phyloP scores from a whole-genome alignment of 1,140 invertebrate genomes.

The Macrostomum lignano region DNA sequence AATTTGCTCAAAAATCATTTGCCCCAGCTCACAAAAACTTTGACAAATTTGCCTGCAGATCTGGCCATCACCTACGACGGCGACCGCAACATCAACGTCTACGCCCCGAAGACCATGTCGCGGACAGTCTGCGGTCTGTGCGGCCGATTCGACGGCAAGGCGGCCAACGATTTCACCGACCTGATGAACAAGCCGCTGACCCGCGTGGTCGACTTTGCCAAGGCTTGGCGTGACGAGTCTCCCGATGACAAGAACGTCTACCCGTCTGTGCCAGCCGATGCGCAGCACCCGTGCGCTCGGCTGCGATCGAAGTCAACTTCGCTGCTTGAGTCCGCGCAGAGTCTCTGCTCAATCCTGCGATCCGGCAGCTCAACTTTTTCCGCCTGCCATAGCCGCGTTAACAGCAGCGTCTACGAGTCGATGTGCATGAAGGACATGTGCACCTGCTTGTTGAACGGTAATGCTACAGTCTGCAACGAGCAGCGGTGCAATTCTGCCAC shows the following conservation, averaged over 20 bases:
- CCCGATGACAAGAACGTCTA: not conserved
- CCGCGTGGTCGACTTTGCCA: not conserved
- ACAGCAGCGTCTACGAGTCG: not conserved
- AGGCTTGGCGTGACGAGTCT: not conserved
- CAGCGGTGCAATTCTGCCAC: not conserved
- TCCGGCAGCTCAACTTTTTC: not conserved
- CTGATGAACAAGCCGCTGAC: not conserved
- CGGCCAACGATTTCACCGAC: slow-evolving; percentile 48
- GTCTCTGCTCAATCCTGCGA: too few relatives aligned
- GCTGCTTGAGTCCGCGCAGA: not conserved
- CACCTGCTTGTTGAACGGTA: not conserved
- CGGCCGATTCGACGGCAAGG: slow-evolving; percentile 13
- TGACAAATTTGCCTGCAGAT: not conserved
- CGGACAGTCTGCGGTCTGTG: not conserved
- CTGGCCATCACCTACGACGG: slow-evolving; percentile 1
- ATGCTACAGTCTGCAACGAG: not conserved
- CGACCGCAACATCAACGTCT: not conserved
- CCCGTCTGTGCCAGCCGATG: not conserved
- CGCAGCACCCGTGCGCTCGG: not conserved
- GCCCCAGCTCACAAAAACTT: too few relatives aligned
- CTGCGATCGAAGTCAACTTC: not conserved
- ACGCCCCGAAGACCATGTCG: not conserved
- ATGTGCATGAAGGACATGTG: slow-evolving; percentile 2
- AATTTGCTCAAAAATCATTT: too few relatives aligned
- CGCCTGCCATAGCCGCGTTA: not conserved